A percentile compares a stretch with the other conserved stretches of the same genome.
phyloP scores from a whole-genome alignment of 1,140 invertebrate species.

The Pseudomyrmex dendroicus region DNA sequence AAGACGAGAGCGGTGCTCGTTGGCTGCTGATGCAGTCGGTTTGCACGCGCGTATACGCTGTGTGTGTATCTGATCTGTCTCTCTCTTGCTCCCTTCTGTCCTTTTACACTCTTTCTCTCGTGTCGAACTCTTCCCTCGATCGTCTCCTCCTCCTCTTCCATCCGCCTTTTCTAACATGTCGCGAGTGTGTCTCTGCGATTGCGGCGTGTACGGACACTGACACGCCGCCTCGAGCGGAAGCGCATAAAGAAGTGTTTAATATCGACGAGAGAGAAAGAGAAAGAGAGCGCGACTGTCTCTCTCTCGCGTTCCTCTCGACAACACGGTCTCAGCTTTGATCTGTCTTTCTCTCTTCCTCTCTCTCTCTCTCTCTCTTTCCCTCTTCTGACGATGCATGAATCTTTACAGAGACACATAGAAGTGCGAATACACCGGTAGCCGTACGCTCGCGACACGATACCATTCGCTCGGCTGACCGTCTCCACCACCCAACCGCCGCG shows the following conservation, averaged over 20 bases:
- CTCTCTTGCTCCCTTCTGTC: neutral
- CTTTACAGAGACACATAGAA: constrained; percentile 17
- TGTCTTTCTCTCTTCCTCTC: neutral
- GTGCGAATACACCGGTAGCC: neutral
- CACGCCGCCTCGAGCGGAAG: constrained; percentile 54
- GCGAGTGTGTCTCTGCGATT: constrained; percentile 56
- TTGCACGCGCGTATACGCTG: constrained; percentile 36
- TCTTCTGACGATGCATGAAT: constrained; percentile 21
- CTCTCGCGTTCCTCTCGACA: neutral
- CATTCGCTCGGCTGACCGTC: constrained; percentile 42
- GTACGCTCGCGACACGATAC: constrained; percentile 40
- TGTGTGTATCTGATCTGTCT: constrained; percentile 26
- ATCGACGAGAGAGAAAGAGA: constrained; percentile 25
- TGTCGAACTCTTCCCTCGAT: neutral
- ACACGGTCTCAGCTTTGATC: neutral
- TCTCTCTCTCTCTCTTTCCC: neutral
- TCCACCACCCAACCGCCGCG: constrained; percentile 44
- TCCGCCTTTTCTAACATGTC: constrained; percentile 47
- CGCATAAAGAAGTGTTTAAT: constrained; percentile 55
- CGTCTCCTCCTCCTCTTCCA: constrained; percentile 14
- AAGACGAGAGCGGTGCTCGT: constrained; percentile 68
- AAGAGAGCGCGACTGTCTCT: neutral
- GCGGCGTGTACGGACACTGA: constrained; percentile 50
- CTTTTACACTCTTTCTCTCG: constrained; percentile 57
- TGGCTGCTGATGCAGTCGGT: constrained; percentile 47